Evolutionary conservation across 2,888 invertebrate genomes (phyloP).

Genomic region (Stenurella melanura): DNA sequence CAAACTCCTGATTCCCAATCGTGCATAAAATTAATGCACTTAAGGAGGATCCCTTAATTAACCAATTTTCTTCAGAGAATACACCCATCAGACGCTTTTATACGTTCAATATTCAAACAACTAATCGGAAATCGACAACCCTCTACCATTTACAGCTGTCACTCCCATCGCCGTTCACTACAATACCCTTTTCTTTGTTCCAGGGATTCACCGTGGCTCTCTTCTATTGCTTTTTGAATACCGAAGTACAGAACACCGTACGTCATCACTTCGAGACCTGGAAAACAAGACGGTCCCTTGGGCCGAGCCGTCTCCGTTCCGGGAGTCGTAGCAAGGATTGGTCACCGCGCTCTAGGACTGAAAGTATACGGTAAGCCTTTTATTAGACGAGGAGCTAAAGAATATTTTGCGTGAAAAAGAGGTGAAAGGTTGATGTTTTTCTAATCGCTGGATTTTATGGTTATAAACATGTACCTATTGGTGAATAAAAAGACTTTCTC

Average conservation of each 20-base stretch:
- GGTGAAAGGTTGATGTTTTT: no score
- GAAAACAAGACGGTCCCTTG: slow-evolving; percentile 81
- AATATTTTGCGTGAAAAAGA: no score
- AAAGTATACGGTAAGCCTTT: slow-evolving; percentile 84
- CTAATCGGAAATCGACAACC: neutral
- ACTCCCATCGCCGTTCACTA: neutral
- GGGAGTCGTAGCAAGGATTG: slow-evolving; percentile 88
- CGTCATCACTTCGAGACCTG: slow-evolving; percentile 88
- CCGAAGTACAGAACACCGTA: slow-evolving; percentile 91
- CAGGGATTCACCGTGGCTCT: slow-evolving; percentile 93
- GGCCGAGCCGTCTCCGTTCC: slow-evolving; percentile 78
- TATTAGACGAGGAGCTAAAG: no score
- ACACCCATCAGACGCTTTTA: neutral
- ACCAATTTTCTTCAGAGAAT: neutral
- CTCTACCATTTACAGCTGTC: neutral
- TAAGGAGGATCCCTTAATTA: no score
- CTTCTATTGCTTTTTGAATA: slow-evolving; percentile 95
- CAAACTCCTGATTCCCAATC: no score
- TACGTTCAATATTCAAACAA: neutral
- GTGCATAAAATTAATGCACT: no score
- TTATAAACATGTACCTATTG: no score
- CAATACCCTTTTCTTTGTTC: slow-evolving; percentile 54
- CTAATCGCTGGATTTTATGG: no score
- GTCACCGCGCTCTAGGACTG: slow-evolving; percentile 87
- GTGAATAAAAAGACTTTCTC: no score